Evolutionary conservation across 2,888 invertebrate species (phyloP), one percentile per base, ranked within the genome.

Genomic region (Chloroclysta siterata): DNA sequence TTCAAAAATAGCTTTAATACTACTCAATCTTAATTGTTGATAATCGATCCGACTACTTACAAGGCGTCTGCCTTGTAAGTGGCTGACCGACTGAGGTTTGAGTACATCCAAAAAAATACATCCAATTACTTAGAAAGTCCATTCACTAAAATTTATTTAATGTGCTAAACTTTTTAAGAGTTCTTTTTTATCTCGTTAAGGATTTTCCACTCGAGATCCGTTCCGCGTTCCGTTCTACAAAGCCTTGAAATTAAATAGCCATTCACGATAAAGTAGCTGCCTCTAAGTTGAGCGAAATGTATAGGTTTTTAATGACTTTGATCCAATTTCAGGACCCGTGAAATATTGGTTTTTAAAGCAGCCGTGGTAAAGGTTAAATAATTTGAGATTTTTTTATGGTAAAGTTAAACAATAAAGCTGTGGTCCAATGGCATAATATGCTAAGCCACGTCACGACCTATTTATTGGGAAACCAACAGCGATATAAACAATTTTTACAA

Each of bases 291-390:
- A 53, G 33, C 14, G 50, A 62, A 69, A 69, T 69, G 65, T 69
- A 69, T 71, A 59, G 68, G 68, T 68, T 71, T 69, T 68, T 69
- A 69, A 71, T 71, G 69, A 63, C 57, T 66, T 55, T 59, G 64
- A 66, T 66, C 66, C 63, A 66, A 65, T 63, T 69, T 68, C 60
- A 60, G 59, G 53, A 48, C 53, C 39, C 41, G 56, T 60, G 68
- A 71, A 68, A 69, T 65, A 69, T 71, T 52, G 41, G 54, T 58
- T 60, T 64, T 58, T 60, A 62, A 63, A 48, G 17, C 29, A 48
- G 28, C 39, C 29, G 22, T 22, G 15, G 46, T 13, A 22, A 47
- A 39, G 11, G 36, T 47, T 5, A 11, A 47, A 22, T 22, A 0
- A 8, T 15, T 44, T 14, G 7, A 15, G 8, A n/a, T n/a, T 33